Percentiles rank a stretch among this genome's conserved stretches.
phyloP scores from a whole-genome alignment of 2,113 vertebrate species.

The Hemiscyllium ocellatum region DNA sequence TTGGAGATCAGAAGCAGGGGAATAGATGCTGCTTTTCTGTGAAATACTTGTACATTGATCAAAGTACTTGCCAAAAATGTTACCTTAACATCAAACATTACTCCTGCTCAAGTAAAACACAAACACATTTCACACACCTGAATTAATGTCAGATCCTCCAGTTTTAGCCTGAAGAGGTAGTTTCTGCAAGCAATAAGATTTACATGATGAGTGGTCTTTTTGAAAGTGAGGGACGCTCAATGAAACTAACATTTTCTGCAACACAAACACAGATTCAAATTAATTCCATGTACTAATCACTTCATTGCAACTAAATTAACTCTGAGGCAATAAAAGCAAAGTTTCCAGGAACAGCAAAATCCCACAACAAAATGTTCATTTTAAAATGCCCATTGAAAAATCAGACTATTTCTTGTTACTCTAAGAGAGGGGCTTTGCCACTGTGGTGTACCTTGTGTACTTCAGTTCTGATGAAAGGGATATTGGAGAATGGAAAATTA shows the following conservation, averaged over 20 bases:
- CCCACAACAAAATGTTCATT: neutral
- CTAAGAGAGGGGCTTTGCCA: neutral
- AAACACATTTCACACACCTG: slow-evolving; percentile 61
- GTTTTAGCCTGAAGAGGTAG: slow-evolving; percentile 81
- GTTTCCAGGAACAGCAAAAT: neutral
- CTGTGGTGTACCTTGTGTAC: neutral
- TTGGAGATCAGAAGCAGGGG: neutral
- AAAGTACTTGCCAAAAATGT: neutral
- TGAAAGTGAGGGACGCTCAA: neutral
- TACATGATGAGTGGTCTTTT: neutral
- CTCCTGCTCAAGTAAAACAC: neutral
- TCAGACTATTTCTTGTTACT: neutral
- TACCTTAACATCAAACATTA: neutral
- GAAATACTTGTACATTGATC: neutral
- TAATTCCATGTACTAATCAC: neutral
- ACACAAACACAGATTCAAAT: neutral
- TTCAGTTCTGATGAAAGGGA: neutral
- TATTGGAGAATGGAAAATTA: neutral
- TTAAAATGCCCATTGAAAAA: neutral
- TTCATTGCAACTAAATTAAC: neutral
- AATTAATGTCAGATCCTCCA: slow-evolving; percentile 80
- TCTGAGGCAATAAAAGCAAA: neutral
- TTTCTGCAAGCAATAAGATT: slow-evolving; percentile 60
- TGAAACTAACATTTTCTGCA: neutral
- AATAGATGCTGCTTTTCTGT: neutral